Base-by-base conservation (phyloP, 2,797 vertebrate species). In the Meriones psammophilus region DNA sequence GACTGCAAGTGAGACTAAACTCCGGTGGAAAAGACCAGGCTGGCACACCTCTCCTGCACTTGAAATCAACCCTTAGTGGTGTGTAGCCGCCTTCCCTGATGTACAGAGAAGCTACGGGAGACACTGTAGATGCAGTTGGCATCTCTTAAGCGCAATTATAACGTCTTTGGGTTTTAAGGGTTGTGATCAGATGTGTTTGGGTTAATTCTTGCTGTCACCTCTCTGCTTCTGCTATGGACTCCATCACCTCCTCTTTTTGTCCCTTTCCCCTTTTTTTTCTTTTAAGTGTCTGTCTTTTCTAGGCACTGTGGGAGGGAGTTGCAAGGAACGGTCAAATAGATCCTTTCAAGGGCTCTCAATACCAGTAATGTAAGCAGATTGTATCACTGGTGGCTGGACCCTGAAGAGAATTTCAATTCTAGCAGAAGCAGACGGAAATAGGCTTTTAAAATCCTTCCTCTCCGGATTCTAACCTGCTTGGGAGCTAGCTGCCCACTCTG, bases 351-450 rank as follows among this genome's bases (percentile, higher is more conserved):
- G 50, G 94, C 94, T 96, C 94, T 97, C 84, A 77, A 86, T 91
- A 87, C 89, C 93, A 92, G 87, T 93, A 95, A 97, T 94, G 80
- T 96, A 97, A 96, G 95, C 95, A 97, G 97, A 97, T 97, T 97
- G 94, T 97, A 97, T 96, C 94, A 80, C 96, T 97, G 96, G 93
- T 94, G 96, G 96, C 95, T 80, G 89, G 92, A 90, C 90, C 92
- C 96, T 92, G 93, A 97, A 97, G 84, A 97, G 97, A 97, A 97
- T 97, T 97, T 97, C 96, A 97, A 96, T 97, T 97, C 92, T 96
- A 96, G 92, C 93, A 42, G 92, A 97, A 97, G 92, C 96, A 97
- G 97, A 89, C 30, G 60, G 97, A 98, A 97, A 97, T 96, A 92
- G 97, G 96, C 97, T 97, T 97, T 97, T 97, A 95, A 97, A 97